These are phyloP conservation scores for Cairina moschata DNA, from an alignment of 2,113 vertebrate species.

Conservation along the genomic window DNA sequence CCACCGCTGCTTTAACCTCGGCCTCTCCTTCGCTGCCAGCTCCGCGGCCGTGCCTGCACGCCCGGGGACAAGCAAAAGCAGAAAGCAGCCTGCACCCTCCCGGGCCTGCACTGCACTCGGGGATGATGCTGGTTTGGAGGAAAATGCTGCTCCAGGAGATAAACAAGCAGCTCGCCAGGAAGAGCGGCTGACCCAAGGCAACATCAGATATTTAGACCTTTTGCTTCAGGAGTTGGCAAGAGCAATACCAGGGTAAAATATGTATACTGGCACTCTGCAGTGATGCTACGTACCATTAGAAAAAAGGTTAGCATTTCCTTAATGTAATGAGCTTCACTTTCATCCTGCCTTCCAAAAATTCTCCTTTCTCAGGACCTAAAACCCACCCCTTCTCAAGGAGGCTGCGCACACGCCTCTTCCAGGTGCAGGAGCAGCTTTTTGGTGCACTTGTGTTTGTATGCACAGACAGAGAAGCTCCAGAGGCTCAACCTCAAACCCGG, in stretches of 20 bases:
- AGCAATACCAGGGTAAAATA: not conserved
- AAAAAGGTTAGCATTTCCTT: not conserved
- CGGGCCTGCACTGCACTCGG: no score
- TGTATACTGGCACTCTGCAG: no score
- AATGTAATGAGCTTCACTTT: not conserved
- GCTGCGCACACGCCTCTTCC: not conserved
- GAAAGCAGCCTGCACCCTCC: rapidly evolving
- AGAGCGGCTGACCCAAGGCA: not conserved
- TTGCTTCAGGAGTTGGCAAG: not conserved
- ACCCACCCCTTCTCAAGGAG: not conserved
- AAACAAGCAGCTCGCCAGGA: not conserved
- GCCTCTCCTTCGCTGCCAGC: not conserved
- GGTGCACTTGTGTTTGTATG: not conserved
- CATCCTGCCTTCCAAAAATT: not conserved
- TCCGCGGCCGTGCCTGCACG: rapidly evolving
- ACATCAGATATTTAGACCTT: not conserved
- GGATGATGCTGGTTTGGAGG: not conserved
- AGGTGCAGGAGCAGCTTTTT: not conserved
- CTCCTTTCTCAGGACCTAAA: not conserved
- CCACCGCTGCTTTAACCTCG: not conserved
- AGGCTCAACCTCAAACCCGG: not conserved
- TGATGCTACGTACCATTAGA: not conserved
- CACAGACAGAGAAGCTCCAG: not conserved
- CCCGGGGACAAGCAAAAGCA: not conserved
- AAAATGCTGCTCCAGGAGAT: not conserved